These are phyloP conservation scores for Bathynomus jamesi DNA, from an alignment of 1,140 invertebrate species.

Conservation along the genomic window DNA sequence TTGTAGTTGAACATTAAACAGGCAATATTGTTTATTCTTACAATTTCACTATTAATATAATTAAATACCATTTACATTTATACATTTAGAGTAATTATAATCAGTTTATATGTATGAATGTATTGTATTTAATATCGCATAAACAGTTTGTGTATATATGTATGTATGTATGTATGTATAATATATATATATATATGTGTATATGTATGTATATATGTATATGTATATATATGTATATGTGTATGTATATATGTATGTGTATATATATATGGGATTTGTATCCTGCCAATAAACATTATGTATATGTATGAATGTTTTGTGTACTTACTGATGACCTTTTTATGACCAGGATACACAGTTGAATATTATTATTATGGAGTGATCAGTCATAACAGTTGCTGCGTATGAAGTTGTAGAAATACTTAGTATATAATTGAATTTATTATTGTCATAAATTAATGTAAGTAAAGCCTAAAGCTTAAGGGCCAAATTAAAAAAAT, in stretches of 20 bases:
- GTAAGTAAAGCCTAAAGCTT: too few relatives aligned
- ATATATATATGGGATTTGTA: slow-evolving; percentile 1
- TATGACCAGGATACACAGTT: too few relatives aligned
- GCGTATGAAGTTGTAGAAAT: too few relatives aligned
- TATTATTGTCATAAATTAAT: too few relatives aligned
- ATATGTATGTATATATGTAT: slow-evolving; percentile 8
- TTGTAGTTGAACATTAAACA: too few relatives aligned
- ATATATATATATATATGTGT: slow-evolving; percentile 12
- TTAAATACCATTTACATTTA: neutral
- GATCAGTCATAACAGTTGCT: too few relatives aligned
- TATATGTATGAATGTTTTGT: neutral
- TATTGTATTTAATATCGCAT: neutral
- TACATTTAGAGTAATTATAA: neutral
- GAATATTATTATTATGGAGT: too few relatives aligned
- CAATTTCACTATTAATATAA: too few relatives aligned
- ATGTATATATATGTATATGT: slow-evolving; percentile 10
- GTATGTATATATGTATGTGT: slow-evolving; percentile 11
- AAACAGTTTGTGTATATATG: slow-evolving; percentile 5
- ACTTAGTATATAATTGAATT: too few relatives aligned
- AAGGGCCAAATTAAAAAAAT: too few relatives aligned
- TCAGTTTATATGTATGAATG: neutral
- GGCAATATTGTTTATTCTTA: too few relatives aligned
- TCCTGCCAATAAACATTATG: neutral
- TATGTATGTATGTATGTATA: slow-evolving; percentile 1
- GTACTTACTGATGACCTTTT: too few relatives aligned